Evolutionary conservation across 1,140 invertebrate genomes (phyloP).

Genomic region (Bradysia coprophila): DNA sequence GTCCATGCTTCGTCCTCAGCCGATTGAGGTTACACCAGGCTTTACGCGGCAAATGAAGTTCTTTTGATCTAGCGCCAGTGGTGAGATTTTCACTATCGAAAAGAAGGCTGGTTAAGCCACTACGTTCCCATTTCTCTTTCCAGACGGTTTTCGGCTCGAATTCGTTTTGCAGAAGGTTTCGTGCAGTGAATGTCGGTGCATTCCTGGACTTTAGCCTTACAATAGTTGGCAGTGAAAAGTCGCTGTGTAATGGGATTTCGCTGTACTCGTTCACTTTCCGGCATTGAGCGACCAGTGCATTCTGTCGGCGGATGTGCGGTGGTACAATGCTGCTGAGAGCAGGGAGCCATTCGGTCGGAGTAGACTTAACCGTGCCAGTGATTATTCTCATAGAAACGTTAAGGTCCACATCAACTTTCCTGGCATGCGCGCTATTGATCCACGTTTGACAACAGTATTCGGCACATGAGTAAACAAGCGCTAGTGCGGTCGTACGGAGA

Average conservation of each 20-base stretch:
- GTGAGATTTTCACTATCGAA: neutral
- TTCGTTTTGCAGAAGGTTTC: no score
- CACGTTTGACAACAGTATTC: neutral
- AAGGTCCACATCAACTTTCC: neutral
- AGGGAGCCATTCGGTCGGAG: neutral
- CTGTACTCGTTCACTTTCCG: neutral
- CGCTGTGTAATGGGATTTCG: neutral
- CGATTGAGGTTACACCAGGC: neutral
- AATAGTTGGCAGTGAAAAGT: neutral
- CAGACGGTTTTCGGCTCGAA: no score
- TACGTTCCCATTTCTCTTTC: no score
- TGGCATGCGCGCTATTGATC: neutral
- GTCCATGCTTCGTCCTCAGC: neutral
- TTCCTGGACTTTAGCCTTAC: neutral
- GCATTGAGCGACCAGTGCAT: neutral
- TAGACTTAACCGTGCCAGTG: neutral
- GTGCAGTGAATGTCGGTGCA: neutral
- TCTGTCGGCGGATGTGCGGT: neutral
- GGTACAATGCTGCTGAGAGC: neutral
- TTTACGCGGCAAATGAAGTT: neutral
- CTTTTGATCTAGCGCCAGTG: neutral
- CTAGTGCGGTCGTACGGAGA: no score
- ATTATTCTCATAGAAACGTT: neutral
- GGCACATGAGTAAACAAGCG: neutral
- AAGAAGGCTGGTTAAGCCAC: no score